Conservation (phyloP, 2,797 vertebrate genomes). For the Centropyge bicolor region DNA sequence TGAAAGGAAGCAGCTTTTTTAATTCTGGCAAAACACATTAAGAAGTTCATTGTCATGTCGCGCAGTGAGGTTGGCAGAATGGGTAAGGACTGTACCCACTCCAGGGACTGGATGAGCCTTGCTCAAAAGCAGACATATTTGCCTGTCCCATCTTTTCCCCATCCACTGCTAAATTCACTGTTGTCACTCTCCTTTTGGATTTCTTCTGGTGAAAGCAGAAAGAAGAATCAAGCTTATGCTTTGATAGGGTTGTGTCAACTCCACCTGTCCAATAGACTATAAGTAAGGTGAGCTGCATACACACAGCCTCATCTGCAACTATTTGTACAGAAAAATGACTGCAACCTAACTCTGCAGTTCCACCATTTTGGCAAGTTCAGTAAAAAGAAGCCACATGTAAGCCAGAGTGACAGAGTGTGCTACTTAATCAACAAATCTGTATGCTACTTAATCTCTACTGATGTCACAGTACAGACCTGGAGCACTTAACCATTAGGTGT, state of each 20-base stretch:
- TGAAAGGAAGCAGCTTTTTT: slow-evolving; percentile 7
- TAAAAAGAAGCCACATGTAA: slow-evolving; percentile 6
- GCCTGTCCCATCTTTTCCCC: neutral
- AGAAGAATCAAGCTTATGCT: neutral
- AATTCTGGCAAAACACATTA: slow-evolving; percentile 5
- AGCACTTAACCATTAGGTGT: slow-evolving; percentile 35
- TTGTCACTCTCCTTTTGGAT: neutral
- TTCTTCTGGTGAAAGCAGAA: neutral
- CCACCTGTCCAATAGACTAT: neutral
- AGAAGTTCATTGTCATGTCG: neutral
- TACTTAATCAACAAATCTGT: slow-evolving; percentile 39
- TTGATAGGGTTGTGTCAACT: neutral
- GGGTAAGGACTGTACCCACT: slow-evolving; percentile 5
- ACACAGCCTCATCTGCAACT: neutral
- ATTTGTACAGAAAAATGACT: neutral
- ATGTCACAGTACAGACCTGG: slow-evolving; percentile 24
- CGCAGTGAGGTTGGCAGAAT: neutral
- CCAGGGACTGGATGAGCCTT: slow-evolving; percentile 23
- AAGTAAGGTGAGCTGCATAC: neutral
- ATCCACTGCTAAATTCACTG: neutral
- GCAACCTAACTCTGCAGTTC: neutral
- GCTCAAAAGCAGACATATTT: slow-evolving; percentile 19
- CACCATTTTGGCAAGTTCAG: slow-evolving; percentile 5
- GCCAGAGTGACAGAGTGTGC: slow-evolving; percentile 13
- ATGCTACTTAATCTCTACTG: slow-evolving; percentile 26